Evolutionary conservation across 2,888 invertebrate species (phyloP), one percentile per base, ranked within the genome.

Genomic region (Microctonus brassicae): DNA sequence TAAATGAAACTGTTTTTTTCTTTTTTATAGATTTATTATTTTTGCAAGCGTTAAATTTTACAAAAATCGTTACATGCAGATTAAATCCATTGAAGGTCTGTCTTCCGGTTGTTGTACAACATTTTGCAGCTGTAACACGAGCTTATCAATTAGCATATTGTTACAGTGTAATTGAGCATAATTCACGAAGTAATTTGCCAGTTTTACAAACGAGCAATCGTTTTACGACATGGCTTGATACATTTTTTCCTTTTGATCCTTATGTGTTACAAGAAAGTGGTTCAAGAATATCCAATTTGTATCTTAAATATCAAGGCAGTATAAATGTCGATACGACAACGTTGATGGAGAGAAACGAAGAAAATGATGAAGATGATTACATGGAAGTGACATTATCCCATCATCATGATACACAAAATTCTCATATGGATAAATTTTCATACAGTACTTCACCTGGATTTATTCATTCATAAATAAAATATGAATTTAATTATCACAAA

Each of bases 171-270:
- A 92, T 98, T 47, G 97, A 98, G 86, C 92, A 93, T 79, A 98
- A 98, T 88, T 87, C 91, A 0, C 89, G 95, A 60, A 90, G 89
- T 61, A 88, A 88, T 68, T 82, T 93, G 69, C 92, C 92, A 0
- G 89, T 90, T 0, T 88, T 91, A 1, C 90, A 91, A 78, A 88
- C 89, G 13, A 89, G 90, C 80, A 87, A 86, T 75, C 88, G 89
- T 6, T 77, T 83, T 9, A 72, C 83, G 7, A 73, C 83, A 9
- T 91, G 90, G 63, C 89, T 92, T 1, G 91, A 93, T 70, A 90
- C 91, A 1, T 96, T 94, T 89, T 98, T 96, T 85, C 98, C 98
- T 0, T 98, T 97, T 84, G 97, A 97, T 88, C 96, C 96, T 0
- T 97, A 94, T 84, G 87, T 93, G 17, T 89, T 98, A 58, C 91